phyloP scores from a whole-genome alignment of 2,888 invertebrate species.

The Himalopsyche kuldschensis region DNA sequence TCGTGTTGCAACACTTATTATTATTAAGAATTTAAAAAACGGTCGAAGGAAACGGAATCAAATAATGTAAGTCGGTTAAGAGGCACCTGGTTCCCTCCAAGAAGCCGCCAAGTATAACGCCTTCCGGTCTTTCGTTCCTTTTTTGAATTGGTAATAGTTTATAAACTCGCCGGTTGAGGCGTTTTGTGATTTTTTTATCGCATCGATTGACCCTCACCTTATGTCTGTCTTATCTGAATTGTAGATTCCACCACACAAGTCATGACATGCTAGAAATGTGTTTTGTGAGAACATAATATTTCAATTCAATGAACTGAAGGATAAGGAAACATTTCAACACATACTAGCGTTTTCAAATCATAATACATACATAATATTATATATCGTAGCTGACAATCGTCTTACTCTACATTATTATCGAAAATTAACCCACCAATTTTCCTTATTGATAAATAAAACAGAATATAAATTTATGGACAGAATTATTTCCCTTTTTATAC shows the following conservation, averaged over 20 bases:
- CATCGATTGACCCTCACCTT: neutral
- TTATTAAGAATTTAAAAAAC: neutral
- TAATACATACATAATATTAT: no score
- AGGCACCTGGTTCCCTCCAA: slow-evolving; percentile 37
- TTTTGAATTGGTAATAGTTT: slow-evolving; percentile 32
- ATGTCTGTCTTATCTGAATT: neutral
- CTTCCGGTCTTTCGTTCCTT: slow-evolving; percentile 33
- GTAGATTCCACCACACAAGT: neutral
- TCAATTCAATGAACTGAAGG: no score
- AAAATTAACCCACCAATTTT: no score
- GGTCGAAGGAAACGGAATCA: slow-evolving; percentile 33
- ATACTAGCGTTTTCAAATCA: no score
- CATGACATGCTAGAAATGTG: neutral
- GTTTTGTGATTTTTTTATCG: neutral
- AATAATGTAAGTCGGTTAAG: slow-evolving; percentile 29
- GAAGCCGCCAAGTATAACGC: slow-evolving; percentile 35
- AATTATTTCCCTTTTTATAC: no score
- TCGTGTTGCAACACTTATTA: neutral
- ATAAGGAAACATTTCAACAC: no score
- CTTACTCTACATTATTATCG: no score
- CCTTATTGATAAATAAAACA: no score
- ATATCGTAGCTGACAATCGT: no score
- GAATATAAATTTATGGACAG: no score
- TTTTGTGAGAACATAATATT: no score
- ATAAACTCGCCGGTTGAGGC: neutral